Evolutionary conservation across 2,888 invertebrate genomes (phyloP).

Genomic region (Oscheius sp.): DNA sequence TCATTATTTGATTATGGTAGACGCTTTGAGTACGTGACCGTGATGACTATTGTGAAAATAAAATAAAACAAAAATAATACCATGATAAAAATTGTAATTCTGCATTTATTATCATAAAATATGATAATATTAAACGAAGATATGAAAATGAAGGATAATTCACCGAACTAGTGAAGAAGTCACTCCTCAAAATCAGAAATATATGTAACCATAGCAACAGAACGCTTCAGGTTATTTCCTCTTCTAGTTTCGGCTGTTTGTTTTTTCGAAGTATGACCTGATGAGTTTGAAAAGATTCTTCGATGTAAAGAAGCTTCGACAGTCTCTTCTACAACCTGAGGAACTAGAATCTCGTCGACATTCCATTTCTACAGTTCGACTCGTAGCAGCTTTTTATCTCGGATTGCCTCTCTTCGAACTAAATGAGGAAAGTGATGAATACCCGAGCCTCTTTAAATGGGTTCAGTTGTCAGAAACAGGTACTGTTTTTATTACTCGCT

Average conservation of each 20-base stretch:
- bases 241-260: no score
- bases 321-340: conserved; percentile 7
- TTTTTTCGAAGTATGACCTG: background rate
- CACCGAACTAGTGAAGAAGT: background rate
- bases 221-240: background rate
- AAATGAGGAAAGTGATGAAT: background rate
- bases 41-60: no score
- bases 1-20: no score
- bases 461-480: conserved; percentile 1
- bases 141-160: no score
- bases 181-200: background rate
- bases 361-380: conserved; percentile 1
- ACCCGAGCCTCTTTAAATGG: conserved; percentile 22
- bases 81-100: no score
- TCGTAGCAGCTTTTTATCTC: conserved; percentile 25
- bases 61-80: no score
- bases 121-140: no score
- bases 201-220: background rate
- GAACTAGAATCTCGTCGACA: background rate
- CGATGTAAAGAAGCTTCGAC: conserved; percentile 1
- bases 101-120: no score
- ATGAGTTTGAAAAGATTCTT: background rate
- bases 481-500: background rate
- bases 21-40: no score
- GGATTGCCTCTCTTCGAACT: conserved; percentile 18